phyloP scores from a whole-genome alignment of 2,888 invertebrate species.

The Harpagoxenus sublaevis region DNA sequence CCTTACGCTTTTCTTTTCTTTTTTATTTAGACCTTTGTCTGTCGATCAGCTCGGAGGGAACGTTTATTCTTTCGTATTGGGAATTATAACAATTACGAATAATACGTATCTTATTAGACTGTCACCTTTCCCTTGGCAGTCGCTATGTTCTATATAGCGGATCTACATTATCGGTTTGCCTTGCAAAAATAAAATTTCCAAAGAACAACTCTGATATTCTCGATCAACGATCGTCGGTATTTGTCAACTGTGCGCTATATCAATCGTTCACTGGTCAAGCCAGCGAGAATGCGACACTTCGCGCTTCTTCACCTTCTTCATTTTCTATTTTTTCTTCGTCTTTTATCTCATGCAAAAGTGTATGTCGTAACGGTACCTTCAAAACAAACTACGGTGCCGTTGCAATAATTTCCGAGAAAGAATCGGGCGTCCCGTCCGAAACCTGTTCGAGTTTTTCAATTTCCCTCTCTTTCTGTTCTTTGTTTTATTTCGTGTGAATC shows the following conservation, averaged over 20 bases:
- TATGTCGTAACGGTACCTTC: conserved; percentile 47
- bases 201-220: conserved; percentile 47
- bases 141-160: conserved; percentile 39
- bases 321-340: conserved; percentile 27
- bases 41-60: conserved; percentile 49
- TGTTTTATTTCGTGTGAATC: conserved; percentile 23
- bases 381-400: conserved; percentile 42
- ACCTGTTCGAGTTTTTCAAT: conserved; percentile 25
- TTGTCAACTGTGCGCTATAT: conserved; percentile 29
- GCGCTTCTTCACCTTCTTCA: conserved; percentile 15
- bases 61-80: conserved; percentile 41
- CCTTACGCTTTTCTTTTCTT: background rate
- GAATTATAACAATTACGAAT: conserved; percentile 37
- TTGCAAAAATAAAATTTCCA: conserved; percentile 56
- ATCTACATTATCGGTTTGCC: conserved; percentile 36
- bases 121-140: conserved; percentile 24
- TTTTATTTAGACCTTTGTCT: background rate
- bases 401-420: conserved; percentile 56
- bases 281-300: conserved; percentile 26
- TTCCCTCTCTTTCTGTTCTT: background rate
- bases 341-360: conserved; percentile 52
- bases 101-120: conserved; percentile 37
- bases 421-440: conserved; percentile 46
- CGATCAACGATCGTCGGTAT: conserved; percentile 38
- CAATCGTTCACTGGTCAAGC: conserved; percentile 36